Evolutionary conservation across 2,113 vertebrate species (phyloP).

Genomic region (Thamnaconus septentrionalis): DNA sequence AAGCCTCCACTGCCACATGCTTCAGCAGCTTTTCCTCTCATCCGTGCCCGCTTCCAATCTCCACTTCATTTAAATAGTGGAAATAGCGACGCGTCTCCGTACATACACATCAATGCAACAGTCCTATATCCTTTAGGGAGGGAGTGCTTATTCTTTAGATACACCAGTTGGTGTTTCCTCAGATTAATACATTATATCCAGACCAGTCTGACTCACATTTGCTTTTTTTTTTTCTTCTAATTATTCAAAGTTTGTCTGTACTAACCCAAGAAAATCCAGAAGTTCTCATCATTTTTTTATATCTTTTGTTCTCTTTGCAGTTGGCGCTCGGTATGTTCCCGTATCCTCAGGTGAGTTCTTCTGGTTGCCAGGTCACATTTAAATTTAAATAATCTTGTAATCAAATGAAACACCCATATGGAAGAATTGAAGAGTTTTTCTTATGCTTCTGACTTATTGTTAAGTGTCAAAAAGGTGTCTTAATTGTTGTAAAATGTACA

Average conservation of each 20-base stretch:
- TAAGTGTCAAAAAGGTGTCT: no score
- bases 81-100: neutral
- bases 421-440: neutral
- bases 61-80: neutral
- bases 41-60: slow-evolving; percentile 2
- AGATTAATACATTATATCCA: neutral
- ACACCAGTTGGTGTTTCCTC: no score
- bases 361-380: slow-evolving; percentile 3
- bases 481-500: no score
- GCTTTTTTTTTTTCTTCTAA: neutral
- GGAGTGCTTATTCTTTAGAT: no score
- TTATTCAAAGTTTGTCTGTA: neutral
- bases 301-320: slow-evolving; percentile 79
- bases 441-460: neutral
- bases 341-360: slow-evolving; percentile 95
- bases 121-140: no score
- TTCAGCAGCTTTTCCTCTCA: slow-evolving; percentile 16
- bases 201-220: neutral
- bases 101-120: neutral
- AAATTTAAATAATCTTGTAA: neutral
- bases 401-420: neutral
- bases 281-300: slow-evolving; percentile 44
- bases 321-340: slow-evolving; percentile 97
- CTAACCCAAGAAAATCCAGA: neutral
- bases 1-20: slow-evolving; percentile 33